Evolutionary conservation across 2,797 vertebrate species (phyloP).

Genomic region (Amniataba percoides): DNA sequence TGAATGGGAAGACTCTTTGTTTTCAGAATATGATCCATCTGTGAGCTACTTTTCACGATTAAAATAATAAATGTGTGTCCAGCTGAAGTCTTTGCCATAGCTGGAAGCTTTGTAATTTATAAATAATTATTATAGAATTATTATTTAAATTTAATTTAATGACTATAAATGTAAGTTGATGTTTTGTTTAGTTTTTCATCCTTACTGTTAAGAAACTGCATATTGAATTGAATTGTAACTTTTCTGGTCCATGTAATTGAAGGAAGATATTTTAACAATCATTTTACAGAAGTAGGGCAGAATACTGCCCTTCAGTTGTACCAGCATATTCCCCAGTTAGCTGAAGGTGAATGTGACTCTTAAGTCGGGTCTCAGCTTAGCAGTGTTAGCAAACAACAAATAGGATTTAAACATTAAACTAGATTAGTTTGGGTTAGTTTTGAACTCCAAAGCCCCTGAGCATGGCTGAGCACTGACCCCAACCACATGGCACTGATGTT

Average conservation of each 20-base stretch:
- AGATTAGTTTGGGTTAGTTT: constrained; percentile 51
- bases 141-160: constrained; percentile 10
- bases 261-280: too few species aligned
- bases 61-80: background rate
- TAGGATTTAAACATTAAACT: constrained; percentile 70
- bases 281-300: background rate
- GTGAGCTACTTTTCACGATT: background rate
- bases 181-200: background rate
- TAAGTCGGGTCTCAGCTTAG: constrained; percentile 51
- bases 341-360: constrained; percentile 39
- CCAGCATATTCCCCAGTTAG: constrained; percentile 28
- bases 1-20: background rate
- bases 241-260: background rate
- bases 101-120: background rate
- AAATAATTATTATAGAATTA: too few species aligned
- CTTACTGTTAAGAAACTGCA: background rate
- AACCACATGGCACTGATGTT: constrained; percentile 43
- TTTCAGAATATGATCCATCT: background rate
- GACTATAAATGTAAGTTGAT: background rate
- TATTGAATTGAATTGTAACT: too few species aligned
- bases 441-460: constrained; percentile 63
- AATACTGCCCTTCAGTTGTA: constrained; percentile 17
- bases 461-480: constrained; percentile 40
- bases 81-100: background rate
- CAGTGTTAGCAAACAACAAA: constrained; percentile 67